Percentiles rank a stretch among this genome's conserved stretches.
These are phyloP conservation scores for Furcula furcula DNA, from an alignment of 2,888 invertebrate species.

Conservation along the genomic window DNA sequence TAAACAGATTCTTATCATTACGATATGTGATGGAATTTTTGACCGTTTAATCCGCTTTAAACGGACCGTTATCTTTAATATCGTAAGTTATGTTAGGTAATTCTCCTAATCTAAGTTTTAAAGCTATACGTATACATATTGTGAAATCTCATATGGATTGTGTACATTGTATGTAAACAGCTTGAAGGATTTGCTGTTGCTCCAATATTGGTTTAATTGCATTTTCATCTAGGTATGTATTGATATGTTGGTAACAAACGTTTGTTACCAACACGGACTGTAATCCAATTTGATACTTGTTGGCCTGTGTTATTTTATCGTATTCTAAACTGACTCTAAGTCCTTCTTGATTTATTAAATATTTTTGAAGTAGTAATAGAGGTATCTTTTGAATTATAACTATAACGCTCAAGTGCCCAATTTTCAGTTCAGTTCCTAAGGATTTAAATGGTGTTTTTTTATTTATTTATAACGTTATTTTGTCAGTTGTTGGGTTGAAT, in stretches of 20 bases:
- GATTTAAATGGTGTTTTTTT: no score
- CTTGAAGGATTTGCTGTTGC: slow-evolving; percentile 40
- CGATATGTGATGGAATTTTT: slow-evolving; percentile 60
- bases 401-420: no score
- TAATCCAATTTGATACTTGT: slow-evolving; percentile 10
- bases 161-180: slow-evolving; percentile 24
- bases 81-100: slow-evolving; percentile 44
- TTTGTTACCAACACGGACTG: slow-evolving; percentile 5
- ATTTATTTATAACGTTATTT: no score
- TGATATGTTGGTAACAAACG: slow-evolving; percentile 7
- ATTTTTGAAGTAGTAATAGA: no score
- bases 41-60: slow-evolving; percentile 41
- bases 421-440: no score
- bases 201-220: slow-evolving; percentile 42
- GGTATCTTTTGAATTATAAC: no score
- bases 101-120: slow-evolving; percentile 43
- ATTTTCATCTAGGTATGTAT: slow-evolving; percentile 16
- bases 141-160: slow-evolving; percentile 46
- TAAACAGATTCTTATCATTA: slow-evolving; percentile 6
- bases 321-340: no score
- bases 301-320: no score
- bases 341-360: no score
- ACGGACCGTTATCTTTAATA: slow-evolving; percentile 44
- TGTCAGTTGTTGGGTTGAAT: no score
- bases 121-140: slow-evolving; percentile 46